A percentile compares a stretch with the other conserved stretches of the same genome.
Evolutionary conservation across 2,888 invertebrate genomes (phyloP).

Genomic region (Dendrolimus pini): DNA sequence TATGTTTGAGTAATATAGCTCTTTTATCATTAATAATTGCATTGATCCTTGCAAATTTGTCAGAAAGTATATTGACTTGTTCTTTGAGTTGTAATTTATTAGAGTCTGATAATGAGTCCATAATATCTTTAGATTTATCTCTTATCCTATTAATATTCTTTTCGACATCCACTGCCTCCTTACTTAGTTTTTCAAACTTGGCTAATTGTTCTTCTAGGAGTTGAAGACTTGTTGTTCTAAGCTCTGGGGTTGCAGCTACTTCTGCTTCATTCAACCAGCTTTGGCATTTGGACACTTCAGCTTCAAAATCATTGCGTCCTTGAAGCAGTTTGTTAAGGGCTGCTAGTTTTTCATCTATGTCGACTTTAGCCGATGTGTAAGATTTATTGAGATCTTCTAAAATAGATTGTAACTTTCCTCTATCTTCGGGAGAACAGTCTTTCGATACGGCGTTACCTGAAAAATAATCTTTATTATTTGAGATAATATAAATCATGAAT

Average conservation of each 20-base stretch:
- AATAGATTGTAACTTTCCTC: conserved; percentile 79
- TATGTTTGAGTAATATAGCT: conserved; percentile 83
- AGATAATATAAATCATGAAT: too few species aligned
- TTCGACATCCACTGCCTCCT: conserved; percentile 83
- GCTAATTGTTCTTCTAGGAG: conserved; percentile 90
- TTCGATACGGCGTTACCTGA: conserved; percentile 80
- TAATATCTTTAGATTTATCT: conserved; percentile 87
- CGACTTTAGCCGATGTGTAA: conserved; percentile 83
- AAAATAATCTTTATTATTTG: not conserved
- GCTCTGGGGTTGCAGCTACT: conserved; percentile 87
- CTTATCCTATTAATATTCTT: conserved; percentile 84
- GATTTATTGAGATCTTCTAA: conserved; percentile 83
- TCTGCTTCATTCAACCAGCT: conserved; percentile 95
- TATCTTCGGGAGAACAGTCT: conserved; percentile 86
- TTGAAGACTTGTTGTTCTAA: conserved; percentile 87
- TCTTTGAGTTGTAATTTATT: conserved; percentile 91
- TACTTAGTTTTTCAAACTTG: conserved; percentile 88
- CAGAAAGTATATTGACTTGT: conserved; percentile 85
- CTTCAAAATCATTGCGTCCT: conserved; percentile 88
- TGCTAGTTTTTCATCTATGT: conserved; percentile 83
- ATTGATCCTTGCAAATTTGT: conserved; percentile 85
- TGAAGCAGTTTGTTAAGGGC: conserved; percentile 84
- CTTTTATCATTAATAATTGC: conserved; percentile 86
- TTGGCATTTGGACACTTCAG: conserved; percentile 86
- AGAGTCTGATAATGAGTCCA: conserved; percentile 88